A percentile compares a stretch with the other conserved stretches of the same genome.
Evolutionary conservation across 2,888 invertebrate species (phyloP).

Genomic region (Amiota mariae): DNA sequence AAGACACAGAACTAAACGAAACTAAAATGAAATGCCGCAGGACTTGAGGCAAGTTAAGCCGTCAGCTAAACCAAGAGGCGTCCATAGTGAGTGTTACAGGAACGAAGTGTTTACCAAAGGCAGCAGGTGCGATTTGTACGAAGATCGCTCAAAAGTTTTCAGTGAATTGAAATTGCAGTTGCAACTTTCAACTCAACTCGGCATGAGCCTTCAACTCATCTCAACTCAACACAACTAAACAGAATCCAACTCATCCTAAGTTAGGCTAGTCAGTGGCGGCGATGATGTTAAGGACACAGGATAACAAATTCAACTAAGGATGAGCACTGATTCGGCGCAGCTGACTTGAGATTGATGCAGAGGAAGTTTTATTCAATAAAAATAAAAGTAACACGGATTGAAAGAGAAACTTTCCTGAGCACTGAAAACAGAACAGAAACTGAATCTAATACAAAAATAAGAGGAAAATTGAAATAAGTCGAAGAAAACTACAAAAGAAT

Average conservation of each 20-base stretch:
- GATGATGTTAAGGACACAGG: not conserved
- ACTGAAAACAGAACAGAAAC: slow-evolving; percentile 1
- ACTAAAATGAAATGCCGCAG: slow-evolving; percentile 5
- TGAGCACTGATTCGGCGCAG: not conserved
- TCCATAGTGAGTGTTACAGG: not conserved
- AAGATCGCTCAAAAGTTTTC: slow-evolving; percentile 25
- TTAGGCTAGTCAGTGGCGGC: not conserved
- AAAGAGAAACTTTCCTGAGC: not conserved
- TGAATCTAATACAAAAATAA: not conserved
- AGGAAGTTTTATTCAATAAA: not conserved
- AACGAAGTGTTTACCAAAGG: not conserved
- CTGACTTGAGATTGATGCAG: not conserved
- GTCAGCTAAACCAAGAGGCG: not conserved
- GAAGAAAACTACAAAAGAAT: not conserved
- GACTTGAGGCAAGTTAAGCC: not conserved
- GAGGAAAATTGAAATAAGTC: not conserved
- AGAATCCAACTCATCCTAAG: not conserved
- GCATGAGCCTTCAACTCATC: too few relatives aligned
- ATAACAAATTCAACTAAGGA: not conserved
- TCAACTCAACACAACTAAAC: not conserved
- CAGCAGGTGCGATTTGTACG: slow-evolving; percentile 23
- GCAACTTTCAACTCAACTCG: slow-evolving; percentile 15
- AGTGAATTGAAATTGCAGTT: slow-evolving; percentile 22
- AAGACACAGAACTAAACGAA: slow-evolving; percentile 2
- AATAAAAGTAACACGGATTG: not conserved